Percentiles rank a stretch among this genome's conserved stretches.
Evolutionary conservation across 2,113 vertebrate genomes (phyloP).

Genomic region (Probosciger aterrimus): DNA sequence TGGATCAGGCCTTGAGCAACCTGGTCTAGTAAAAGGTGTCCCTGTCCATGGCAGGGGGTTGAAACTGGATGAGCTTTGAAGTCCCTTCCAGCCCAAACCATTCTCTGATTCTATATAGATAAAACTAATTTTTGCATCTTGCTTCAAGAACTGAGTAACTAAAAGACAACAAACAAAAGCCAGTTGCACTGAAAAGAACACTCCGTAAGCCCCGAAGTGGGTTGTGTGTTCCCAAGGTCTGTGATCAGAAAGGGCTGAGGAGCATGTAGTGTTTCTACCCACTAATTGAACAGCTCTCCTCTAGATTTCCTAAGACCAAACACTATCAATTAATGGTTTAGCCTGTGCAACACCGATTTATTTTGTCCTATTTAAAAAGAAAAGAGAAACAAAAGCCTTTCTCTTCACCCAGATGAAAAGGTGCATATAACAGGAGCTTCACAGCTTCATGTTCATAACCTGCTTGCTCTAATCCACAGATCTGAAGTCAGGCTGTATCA

Average conservation of each 20-base stretch:
- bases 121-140: background rate
- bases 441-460: background rate
- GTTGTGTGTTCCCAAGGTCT: background rate
- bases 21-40: background rate
- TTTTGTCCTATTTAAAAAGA: background rate
- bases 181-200: background rate
- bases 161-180: background rate
- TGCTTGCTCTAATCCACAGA: background rate
- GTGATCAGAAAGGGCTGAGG: background rate
- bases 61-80: background rate
- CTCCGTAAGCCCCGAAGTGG: background rate
- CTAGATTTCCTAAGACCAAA: slow-evolving; percentile 13
- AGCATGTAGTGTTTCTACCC: background rate
- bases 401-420: background rate
- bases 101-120: background rate
- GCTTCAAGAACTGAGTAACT: background rate
- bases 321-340: slow-evolving; percentile 45
- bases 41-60: background rate
- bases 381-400: background rate
- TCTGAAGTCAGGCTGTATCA: background rate
- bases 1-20: background rate
- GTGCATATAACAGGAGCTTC: background rate
- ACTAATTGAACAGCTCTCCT: slow-evolving; percentile 49
- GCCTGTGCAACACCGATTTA: slow-evolving; percentile 1
- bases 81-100: background rate